Percentiles rank a stretch among this genome's conserved stretches.
Conservation (phyloP, 2,113 vertebrate species). For the Chauna torquata region DNA sequence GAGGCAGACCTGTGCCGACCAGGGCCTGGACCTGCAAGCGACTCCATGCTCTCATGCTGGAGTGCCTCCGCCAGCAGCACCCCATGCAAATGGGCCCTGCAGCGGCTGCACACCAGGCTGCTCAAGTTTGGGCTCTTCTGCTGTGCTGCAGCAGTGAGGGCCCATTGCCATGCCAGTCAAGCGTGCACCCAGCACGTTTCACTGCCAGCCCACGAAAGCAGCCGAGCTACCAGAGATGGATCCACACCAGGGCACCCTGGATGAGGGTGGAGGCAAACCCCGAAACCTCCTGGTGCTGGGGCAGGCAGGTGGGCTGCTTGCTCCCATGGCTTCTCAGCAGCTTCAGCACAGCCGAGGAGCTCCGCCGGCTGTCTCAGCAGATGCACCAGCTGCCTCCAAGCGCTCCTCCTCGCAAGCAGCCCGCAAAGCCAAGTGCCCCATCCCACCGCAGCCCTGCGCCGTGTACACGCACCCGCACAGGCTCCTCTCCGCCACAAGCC, state of each 20-base stretch:
- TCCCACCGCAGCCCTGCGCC: background rate
- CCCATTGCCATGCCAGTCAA: background rate
- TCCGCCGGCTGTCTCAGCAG: background rate
- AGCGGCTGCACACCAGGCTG: fast-evolving
- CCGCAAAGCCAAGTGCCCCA: background rate
- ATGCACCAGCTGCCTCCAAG: background rate
- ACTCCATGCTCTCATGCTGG: background rate
- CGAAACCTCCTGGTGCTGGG: background rate
- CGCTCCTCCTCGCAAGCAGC: background rate
- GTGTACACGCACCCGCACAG: fast-evolving
- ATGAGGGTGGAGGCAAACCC: background rate
- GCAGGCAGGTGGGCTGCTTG: background rate
- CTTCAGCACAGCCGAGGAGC: background rate
- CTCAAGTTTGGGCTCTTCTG: background rate
- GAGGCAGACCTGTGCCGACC: fast-evolving
- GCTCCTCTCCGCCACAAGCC: background rate
- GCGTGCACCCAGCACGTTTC: background rate
- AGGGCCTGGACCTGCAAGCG: background rate
- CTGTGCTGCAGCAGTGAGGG: background rate
- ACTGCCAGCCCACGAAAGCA: background rate
- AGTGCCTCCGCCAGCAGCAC: background rate
- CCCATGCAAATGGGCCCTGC: fast-evolving
- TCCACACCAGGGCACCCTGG: background rate
- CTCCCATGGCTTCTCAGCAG: background rate
- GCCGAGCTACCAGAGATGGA: background rate